Evolutionary conservation across 2,888 invertebrate genomes (phyloP).

Genomic region (Stenurella melanura): DNA sequence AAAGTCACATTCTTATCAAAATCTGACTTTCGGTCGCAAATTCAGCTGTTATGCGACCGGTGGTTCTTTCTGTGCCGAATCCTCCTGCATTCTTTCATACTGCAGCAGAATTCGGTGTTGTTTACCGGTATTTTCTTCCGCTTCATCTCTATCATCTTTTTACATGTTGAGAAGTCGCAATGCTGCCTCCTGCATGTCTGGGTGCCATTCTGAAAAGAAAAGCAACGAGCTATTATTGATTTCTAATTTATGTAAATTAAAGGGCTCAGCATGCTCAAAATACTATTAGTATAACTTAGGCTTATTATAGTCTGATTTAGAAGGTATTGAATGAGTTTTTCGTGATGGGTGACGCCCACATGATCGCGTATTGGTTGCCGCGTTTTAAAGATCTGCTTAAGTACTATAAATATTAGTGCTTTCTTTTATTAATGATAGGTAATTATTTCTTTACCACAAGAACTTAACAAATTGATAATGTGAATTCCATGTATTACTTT

Average conservation of each 20-base stretch:
- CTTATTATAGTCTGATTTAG: not conserved
- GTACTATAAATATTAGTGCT: no score
- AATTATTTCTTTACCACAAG: no score
- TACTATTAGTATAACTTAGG: not conserved
- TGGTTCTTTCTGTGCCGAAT: slow-evolving; percentile 62
- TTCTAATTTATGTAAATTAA: slow-evolving; percentile 10
- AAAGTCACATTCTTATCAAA: slow-evolving; percentile 25
- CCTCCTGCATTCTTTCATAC: slow-evolving; percentile 68
- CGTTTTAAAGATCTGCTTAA: not conserved
- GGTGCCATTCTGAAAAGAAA: slow-evolving; percentile 82
- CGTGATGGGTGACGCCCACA: not conserved
- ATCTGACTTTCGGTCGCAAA: slow-evolving; percentile 24
- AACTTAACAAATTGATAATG: no score
- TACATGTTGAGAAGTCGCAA: slow-evolving; percentile 85
- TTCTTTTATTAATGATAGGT: no score
- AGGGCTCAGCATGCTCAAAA: not conserved
- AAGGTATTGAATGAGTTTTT: not conserved
- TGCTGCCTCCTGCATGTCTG: slow-evolving; percentile 87
- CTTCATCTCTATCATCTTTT: slow-evolving; percentile 73
- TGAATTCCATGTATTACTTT: no score
- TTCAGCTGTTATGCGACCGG: slow-evolving; percentile 46
- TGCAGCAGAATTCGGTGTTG: slow-evolving; percentile 69
- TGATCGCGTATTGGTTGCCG: not conserved
- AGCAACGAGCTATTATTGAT: slow-evolving; percentile 21
- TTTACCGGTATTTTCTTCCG: slow-evolving; percentile 74